Evolutionary conservation across 1,140 invertebrate species (phyloP).

Genomic region (Dendroctonus ponderosae): DNA sequence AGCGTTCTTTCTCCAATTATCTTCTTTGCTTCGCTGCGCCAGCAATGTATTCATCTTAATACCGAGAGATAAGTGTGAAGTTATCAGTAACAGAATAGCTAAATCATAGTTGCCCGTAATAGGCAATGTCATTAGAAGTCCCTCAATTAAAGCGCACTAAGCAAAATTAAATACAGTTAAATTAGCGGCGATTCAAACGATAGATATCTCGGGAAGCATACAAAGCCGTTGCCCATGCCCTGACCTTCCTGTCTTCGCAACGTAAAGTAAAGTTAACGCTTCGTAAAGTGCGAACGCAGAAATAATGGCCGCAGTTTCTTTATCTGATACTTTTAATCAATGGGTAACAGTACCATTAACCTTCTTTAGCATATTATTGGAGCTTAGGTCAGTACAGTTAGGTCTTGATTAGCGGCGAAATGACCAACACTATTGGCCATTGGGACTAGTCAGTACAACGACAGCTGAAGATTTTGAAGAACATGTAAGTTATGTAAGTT

Average conservation of each 20-base stretch:
- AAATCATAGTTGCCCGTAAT: neutral
- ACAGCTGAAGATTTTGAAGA: too few species aligned
- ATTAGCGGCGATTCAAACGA: conserved; percentile 21
- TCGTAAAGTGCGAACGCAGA: conserved; percentile 25
- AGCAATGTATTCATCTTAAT: neutral
- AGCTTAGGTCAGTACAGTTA: neutral
- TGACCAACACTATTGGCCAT: too few species aligned
- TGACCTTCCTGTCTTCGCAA: conserved; percentile 32
- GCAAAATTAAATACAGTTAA: conserved; percentile 19
- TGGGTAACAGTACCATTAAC: conserved; percentile 23
- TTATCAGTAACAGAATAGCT: neutral
- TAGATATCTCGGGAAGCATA: conserved; percentile 20
- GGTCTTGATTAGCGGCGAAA: too few species aligned
- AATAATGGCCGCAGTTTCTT: conserved; percentile 24
- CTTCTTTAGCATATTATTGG: conserved; percentile 23
- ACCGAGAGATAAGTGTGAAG: neutral
- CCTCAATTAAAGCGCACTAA: conserved; percentile 3
- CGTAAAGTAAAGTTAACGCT: too few species aligned
- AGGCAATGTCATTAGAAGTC: neutral
- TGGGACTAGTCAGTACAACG: too few species aligned
- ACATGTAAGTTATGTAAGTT: too few species aligned
- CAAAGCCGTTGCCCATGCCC: conserved; percentile 11
- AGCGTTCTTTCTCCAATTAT: neutral
- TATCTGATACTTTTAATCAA: conserved; percentile 31
- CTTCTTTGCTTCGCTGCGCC: neutral